These are phyloP conservation scores for Colius striatus DNA, from an alignment of 2,113 vertebrate genomes.

Conservation along the genomic window DNA sequence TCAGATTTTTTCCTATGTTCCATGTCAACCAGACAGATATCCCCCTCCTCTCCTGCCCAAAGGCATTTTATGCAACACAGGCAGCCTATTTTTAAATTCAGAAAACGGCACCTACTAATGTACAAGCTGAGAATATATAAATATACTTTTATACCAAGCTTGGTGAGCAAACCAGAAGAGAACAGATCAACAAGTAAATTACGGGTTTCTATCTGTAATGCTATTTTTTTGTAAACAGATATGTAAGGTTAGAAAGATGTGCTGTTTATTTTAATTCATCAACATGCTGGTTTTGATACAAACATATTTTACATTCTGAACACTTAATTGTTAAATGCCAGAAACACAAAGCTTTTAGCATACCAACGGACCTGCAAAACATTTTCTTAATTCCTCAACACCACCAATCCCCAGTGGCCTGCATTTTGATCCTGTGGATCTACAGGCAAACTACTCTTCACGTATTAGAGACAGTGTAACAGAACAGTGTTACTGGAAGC, in stretches of 20 bases:
- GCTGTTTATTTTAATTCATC: conserved; percentile 63
- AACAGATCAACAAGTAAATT: conserved; percentile 60
- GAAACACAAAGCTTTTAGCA: conserved; percentile 19
- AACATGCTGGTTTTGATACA: conserved; percentile 46
- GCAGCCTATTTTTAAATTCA: conserved; percentile 63
- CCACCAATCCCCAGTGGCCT: background rate
- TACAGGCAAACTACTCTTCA: conserved; percentile 24
- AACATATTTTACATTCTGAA: conserved; percentile 12
- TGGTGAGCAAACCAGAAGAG: conserved; percentile 30
- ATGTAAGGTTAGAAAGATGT: background rate
- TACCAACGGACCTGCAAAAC: background rate
- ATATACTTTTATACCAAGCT: conserved; percentile 47
- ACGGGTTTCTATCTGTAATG: conserved; percentile 54
- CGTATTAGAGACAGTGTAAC: background rate
- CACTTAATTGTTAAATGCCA: background rate
- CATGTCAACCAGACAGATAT: conserved; percentile 47
- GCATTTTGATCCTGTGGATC: conserved; percentile 2
- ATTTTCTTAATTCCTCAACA: background rate
- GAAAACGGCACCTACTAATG: conserved; percentile 54
- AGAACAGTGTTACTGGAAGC: background rate
- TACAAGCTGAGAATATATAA: conserved; percentile 55
- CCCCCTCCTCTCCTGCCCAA: conserved; percentile 50
- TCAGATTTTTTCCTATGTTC: conserved; percentile 55
- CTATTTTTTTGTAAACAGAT: conserved; percentile 37
- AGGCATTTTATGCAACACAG: conserved; percentile 60